Evolutionary conservation across 2,113 vertebrate genomes (phyloP).

Genomic region (Crotophaga sulcirostris): DNA sequence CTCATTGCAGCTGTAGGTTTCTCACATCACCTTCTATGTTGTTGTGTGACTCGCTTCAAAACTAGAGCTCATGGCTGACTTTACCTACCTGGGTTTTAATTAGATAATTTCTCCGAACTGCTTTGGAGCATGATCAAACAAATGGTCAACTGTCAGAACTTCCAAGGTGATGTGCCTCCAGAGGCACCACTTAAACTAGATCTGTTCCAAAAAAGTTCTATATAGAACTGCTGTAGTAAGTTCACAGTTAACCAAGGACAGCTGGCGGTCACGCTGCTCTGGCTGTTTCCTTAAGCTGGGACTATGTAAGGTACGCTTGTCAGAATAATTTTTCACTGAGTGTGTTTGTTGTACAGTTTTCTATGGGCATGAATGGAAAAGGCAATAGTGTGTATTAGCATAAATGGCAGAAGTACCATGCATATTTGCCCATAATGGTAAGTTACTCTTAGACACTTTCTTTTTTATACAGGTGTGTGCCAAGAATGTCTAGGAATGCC

Average conservation of each 20-base stretch:
- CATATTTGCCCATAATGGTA: neutral
- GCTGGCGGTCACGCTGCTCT: neutral
- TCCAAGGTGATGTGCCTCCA: neutral
- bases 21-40: neutral
- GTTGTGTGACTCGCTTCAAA: neutral
- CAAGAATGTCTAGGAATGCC: neutral
- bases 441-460: neutral
- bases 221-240: neutral
- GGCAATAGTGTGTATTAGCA: neutral
- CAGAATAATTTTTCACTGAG: neutral
- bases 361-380: neutral
- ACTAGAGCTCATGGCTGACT: neutral
- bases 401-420: neutral
- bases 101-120: neutral
- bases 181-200: neutral
- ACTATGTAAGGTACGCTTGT: rapidly evolving
- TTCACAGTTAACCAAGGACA: neutral
- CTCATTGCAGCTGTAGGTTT: neutral
- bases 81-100: neutral
- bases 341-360: neutral
- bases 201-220: neutral
- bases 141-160: neutral
- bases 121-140: neutral
- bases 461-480: neutral
- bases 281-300: neutral